Percentiles rank a stretch among this genome's conserved stretches.
Conservation (phyloP, 2,113 vertebrate species). For the Mandrillus leucophaeus region DNA sequence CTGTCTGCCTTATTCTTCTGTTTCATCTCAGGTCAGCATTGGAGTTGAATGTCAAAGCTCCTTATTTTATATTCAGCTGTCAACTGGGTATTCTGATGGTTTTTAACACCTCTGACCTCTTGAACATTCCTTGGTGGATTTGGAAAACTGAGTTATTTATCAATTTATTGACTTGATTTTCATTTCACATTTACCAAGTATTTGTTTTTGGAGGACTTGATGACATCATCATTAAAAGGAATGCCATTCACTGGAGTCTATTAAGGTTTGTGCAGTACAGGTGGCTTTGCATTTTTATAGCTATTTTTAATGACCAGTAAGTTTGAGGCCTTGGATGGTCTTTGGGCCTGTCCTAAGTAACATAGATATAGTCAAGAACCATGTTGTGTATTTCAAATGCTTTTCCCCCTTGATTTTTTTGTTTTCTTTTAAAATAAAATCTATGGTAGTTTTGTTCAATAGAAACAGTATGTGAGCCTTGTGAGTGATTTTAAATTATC, state of each 20-base stretch:
- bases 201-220: not conserved
- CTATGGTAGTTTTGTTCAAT: not conserved
- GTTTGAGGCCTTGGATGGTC: not conserved
- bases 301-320: not conserved
- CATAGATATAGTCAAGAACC: not conserved
- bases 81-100: not conserved
- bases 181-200: not conserved
- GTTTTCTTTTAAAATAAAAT: conserved; percentile 24
- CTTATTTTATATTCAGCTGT: not conserved
- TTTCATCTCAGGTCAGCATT: conserved; percentile 13
- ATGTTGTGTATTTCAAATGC: not conserved
- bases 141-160: not conserved
- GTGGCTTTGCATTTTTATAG: not conserved
- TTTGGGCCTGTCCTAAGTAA: conserved; percentile 18
- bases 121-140: not conserved
- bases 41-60: not conserved
- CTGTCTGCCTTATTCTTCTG: not conserved
- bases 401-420: conserved; percentile 18
- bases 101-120: not conserved
- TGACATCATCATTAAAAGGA: not conserved
- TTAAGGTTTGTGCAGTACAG: not conserved
- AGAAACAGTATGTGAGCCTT: not conserved
- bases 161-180: conserved; percentile 4
- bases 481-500: not conserved
- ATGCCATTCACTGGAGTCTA: not conserved